A percentile compares a stretch with the other conserved stretches of the same genome.
These are phyloP conservation scores for Pandemis cinnamomeana DNA, from an alignment of 2,888 invertebrate species.

Conservation along the genomic window DNA sequence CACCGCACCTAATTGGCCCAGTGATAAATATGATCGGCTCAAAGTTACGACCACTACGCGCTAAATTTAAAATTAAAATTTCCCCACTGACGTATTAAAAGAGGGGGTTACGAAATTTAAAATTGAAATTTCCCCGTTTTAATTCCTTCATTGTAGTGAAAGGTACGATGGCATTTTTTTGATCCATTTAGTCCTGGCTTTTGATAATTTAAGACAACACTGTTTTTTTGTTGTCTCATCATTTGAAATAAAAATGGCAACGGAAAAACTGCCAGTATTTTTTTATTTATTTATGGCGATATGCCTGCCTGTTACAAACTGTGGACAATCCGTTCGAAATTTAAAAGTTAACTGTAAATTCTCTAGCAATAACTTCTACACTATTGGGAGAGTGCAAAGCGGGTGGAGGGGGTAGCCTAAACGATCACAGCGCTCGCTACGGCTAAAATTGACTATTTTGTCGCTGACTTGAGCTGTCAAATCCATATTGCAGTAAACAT, in stretches of 20 bases:
- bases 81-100: constrained; percentile 17
- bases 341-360: constrained; percentile 6
- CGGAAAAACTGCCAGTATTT: background rate
- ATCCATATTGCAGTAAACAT: no score
- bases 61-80: constrained; percentile 32
- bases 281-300: no score
- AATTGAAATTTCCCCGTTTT: constrained; percentile 27
- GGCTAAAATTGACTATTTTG: no score
- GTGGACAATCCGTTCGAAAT: background rate
- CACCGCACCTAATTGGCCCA: background rate
- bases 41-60: background rate
- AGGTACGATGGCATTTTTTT: background rate
- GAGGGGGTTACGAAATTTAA: constrained; percentile 18
- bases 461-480: no score
- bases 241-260: background rate
- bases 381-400: no score
- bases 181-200: background rate
- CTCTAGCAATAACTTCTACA: constrained; percentile 4
- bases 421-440: no score
- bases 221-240: background rate
- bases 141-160: background rate
- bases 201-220: background rate
- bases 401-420: no score
- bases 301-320: background rate
- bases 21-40: background rate